Evolutionary conservation across 1,140 invertebrate species (phyloP), one percentile per base, ranked within the genome.

Genomic region (Bombus confusus): DNA sequence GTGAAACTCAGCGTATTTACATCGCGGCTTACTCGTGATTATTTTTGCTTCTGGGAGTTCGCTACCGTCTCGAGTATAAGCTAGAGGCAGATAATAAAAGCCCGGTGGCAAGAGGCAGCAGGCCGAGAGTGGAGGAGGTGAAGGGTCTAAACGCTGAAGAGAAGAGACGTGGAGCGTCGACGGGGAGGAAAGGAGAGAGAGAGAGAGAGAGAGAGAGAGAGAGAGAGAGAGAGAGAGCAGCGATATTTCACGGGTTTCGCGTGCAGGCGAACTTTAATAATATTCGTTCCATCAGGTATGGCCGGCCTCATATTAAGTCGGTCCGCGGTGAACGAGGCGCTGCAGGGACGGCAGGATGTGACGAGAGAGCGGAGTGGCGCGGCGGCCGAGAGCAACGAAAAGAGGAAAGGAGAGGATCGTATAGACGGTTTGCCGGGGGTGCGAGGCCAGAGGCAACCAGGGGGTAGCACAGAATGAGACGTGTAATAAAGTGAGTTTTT

Each of bases 401-500:
- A 74, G 83, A 85, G 82, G 72, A 77, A 41, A 82, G 81, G 79
- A 66, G 83, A 80, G 73, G 83, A 66, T 43, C 83, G 78, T 59
- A 80, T 39, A 90, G 75, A 82, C 69, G 86, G 81, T 66, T 66
- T 34, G 84, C 80, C 41, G 87, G 80, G 59, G 34, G 69, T 37
- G 43, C n/a, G 43, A 77, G 75, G 79, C 79, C 31, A 47, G 86
- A 76, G 90, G 47, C 79, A 84, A 57, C 59, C 68, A 62, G 89
- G 83, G 75, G 88, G 59, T 62, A 87, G 88, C 85, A 88, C 86
- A 94, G 94, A 95, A 95, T 94, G 94, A 95, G 94, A 95, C 94
- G 93, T 95, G 94, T 95, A 95, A 95, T 95, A 95, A 95, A 95
- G 94, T 95, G 94, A 95, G 94, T 95, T 95, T 95, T 95, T 95